phyloP scores from a whole-genome alignment of 2,888 invertebrate species.

The Lepidochitona cinerea region DNA sequence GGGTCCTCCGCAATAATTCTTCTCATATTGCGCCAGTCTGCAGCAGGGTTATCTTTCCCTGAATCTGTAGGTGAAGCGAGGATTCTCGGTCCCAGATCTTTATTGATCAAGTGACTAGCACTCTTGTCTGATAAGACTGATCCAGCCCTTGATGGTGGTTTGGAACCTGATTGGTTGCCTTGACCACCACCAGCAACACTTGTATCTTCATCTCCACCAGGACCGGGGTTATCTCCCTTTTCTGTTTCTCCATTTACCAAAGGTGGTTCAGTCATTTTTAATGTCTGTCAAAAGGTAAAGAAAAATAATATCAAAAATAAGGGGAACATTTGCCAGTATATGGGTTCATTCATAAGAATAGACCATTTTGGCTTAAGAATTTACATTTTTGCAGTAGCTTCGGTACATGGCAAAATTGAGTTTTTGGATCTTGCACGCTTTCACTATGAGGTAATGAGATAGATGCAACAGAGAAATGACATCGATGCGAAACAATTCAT shows the following conservation, averaged over 20 bases:
- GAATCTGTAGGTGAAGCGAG: constrained; percentile 39
- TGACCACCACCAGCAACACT: background rate
- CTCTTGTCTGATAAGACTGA: constrained; percentile 50
- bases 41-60: constrained; percentile 51
- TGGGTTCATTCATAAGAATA: too few relatives aligned
- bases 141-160: constrained; percentile 42
- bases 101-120: too few relatives aligned
- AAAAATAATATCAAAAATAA: too few relatives aligned
- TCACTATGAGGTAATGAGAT: too few relatives aligned
- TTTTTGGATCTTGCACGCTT: too few relatives aligned
- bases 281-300: too few relatives aligned
- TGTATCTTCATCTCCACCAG: constrained; percentile 1
- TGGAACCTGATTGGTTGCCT: constrained; percentile 42
- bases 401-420: too few relatives aligned
- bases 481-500: too few relatives aligned
- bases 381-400: too few relatives aligned
- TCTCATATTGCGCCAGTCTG: constrained; percentile 63
- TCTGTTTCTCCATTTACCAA: constrained; percentile 4
- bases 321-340: too few relatives aligned
- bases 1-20: constrained; percentile 71
- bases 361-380: too few relatives aligned
- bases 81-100: constrained; percentile 16
- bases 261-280: constrained; percentile 36
- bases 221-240: background rate
- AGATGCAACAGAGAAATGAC: too few relatives aligned